Evolutionary conservation across 2,888 invertebrate species (phyloP), one percentile per base, ranked within the genome.

Genomic region (Argynnis bischoffii): DNA sequence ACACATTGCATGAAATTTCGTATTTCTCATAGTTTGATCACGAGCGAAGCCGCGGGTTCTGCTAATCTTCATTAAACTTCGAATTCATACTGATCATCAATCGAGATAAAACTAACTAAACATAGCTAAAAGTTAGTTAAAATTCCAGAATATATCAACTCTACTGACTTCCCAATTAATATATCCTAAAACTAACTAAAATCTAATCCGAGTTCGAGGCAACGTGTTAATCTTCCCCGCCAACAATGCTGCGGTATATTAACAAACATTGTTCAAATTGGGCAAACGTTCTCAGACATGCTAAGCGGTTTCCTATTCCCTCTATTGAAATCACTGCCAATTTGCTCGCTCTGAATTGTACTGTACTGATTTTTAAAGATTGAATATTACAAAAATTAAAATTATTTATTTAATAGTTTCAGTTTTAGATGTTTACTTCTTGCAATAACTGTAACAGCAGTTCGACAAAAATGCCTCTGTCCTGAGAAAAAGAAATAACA

Each of bases 291-390:
- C 61, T 53, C 53, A 61, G 61, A 41, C 53, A 61, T 61, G 61
- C 61, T 61, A 61, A 61, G 61, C 61, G 61, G 61, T 61, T 61
- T 61, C 61, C 61, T 61, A 61, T 53, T 35, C 51, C 51, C 55
- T 35, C 21, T 61, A 61, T 61, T 61, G 61, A 61, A 61, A 61
- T 61, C 61, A 51, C 51, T 61, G 51, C 61, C 61, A 61, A 61
- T 61, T 61, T 61, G 53, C 61, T 51, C 6, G 18, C 18, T 16
- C 51, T 15, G 51, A 41, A 61, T 61, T 35, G 41, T 35, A 18
- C 41, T 61, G 53, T 41, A 41, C 53, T 53, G 41, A 8, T 51
- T 53, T 61, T 61, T 35, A 35, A 41, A 61, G 14, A 41, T 61
- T 31, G 6, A 35, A 11, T 41, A 35, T 8, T 26, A 26, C 4